Evolutionary conservation across 2,113 vertebrate species (phyloP).

Genomic region (Regulus satrapa): DNA sequence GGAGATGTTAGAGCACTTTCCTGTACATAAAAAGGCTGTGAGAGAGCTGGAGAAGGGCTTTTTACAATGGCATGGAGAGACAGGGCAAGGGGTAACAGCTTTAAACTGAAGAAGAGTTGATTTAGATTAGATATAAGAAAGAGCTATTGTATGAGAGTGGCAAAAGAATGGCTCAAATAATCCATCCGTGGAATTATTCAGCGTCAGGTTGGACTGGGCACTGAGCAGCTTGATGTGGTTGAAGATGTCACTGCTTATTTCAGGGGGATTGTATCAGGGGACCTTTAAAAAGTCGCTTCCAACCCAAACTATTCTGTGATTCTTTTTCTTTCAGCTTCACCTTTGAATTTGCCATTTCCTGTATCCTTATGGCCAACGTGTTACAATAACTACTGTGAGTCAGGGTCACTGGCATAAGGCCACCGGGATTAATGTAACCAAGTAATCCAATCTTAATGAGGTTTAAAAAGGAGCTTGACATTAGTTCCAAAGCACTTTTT

Average conservation of each 20-base stretch:
- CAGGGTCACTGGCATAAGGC: background rate
- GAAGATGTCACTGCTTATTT: background rate
- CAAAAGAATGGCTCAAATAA: background rate
- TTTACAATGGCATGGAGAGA: background rate
- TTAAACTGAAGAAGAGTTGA: background rate
- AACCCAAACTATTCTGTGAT: background rate
- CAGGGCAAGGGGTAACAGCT: background rate
- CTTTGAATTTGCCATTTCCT: background rate
- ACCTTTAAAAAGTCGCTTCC: background rate
- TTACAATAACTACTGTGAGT: constrained; percentile 4
- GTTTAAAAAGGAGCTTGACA: constrained; percentile 51
- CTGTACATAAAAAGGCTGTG: background rate
- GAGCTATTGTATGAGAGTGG: background rate
- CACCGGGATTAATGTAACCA: constrained; percentile 10
- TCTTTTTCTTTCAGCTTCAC: background rate
- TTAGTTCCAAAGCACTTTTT: constrained; percentile 1
- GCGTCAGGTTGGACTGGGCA: background rate
- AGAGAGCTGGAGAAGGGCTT: background rate
- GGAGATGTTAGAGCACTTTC: background rate
- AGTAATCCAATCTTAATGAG: constrained; percentile 66
- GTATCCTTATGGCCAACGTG: background rate
- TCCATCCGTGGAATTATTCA: background rate
- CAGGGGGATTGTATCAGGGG: background rate
- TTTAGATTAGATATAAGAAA: background rate
- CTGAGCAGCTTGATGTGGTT: background rate